A percentile compares a stretch with the other conserved stretches of the same genome.
Evolutionary conservation across 2,888 invertebrate genomes (phyloP).

Genomic region (Drosophila prostipennis): DNA sequence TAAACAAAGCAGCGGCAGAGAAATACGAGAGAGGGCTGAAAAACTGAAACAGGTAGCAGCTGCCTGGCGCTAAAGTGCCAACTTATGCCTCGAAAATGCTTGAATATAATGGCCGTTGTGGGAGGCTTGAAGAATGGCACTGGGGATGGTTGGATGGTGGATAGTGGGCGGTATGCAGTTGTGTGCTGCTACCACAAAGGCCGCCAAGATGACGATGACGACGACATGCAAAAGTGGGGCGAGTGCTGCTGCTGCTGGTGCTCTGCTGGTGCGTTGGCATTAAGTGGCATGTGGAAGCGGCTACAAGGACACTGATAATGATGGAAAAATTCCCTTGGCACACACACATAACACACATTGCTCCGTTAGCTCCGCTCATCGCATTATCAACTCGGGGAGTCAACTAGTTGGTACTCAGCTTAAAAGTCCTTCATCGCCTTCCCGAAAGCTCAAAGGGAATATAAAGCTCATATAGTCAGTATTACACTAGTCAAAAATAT

Average conservation of each 20-base stretch:
- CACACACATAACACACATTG: conserved; percentile 45
- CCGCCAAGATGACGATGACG: conserved; percentile 51
- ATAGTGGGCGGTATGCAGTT: conserved; percentile 58
- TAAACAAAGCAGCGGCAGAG: conserved; percentile 17
- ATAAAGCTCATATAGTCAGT: too few relatives aligned
- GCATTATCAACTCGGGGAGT: conserved; percentile 15
- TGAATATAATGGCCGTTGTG: conserved; percentile 70
- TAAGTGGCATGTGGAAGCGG: conserved; percentile 77
- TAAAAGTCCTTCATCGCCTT: conserved; percentile 6
- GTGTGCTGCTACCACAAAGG: conserved; percentile 60
- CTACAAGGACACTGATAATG: conserved; percentile 76
- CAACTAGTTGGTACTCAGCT: conserved; percentile 38
- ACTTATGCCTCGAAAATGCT: conserved; percentile 78
- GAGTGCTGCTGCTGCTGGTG: conserved; percentile 61
- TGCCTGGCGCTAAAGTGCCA: conserved; percentile 77
- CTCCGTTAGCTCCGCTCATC: conserved; percentile 33
- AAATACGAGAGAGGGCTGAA: conserved; percentile 3
- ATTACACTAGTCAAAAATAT: background rate
- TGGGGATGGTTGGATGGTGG: background rate
- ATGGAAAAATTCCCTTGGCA: conserved; percentile 67
- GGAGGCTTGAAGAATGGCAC: conserved; percentile 29
- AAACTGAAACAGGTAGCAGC: conserved; percentile 68
- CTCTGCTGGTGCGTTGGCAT: conserved; percentile 77
- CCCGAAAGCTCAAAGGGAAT: background rate
- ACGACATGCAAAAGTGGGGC: conserved; percentile 70